These are phyloP conservation scores for Pelagia noctiluca DNA, from an alignment of 30 jellyfish, hydroid and myxozoan genomes.

Conservation along the genomic window DNA sequence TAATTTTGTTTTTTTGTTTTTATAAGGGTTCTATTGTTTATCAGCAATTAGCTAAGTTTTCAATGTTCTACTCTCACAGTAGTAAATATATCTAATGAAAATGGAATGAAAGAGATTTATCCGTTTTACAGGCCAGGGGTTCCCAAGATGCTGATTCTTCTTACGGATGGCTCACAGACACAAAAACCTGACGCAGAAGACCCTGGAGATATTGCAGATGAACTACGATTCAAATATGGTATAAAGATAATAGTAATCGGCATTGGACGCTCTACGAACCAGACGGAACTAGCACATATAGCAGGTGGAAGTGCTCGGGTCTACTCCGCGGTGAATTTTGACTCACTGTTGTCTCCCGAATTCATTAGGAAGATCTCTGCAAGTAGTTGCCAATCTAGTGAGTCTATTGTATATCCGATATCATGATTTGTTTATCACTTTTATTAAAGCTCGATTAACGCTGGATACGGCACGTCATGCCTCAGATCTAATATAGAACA, in stretches of 20 bases:
- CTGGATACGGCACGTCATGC: too few relatives aligned
- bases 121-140: constrained; percentile 12
- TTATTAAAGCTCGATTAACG: too few relatives aligned
- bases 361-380: constrained; percentile 16
- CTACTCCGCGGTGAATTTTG: constrained; percentile 16
- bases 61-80: too few relatives aligned
- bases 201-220: constrained; percentile 48
- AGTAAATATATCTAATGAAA: too few relatives aligned
- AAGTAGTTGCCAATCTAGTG: constrained; percentile 18
- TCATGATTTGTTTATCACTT: too few relatives aligned
- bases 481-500: too few relatives aligned
- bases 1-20: too few relatives aligned
- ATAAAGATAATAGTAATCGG: constrained; percentile 22
- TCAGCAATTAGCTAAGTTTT: too few relatives aligned
- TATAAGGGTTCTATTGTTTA: too few relatives aligned
- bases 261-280: constrained; percentile 7
- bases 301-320: constrained; percentile 16
- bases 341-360: background rate
- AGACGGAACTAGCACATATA: constrained; percentile 1
- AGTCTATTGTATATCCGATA: background rate
- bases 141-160: constrained; percentile 53
- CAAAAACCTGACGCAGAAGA: constrained; percentile 22
- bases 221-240: constrained; percentile 24
- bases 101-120: background rate
- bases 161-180: constrained; percentile 67